Evolutionary conservation across 2,888 invertebrate species (phyloP).

Genomic region (Notocelia uddmanniana): DNA sequence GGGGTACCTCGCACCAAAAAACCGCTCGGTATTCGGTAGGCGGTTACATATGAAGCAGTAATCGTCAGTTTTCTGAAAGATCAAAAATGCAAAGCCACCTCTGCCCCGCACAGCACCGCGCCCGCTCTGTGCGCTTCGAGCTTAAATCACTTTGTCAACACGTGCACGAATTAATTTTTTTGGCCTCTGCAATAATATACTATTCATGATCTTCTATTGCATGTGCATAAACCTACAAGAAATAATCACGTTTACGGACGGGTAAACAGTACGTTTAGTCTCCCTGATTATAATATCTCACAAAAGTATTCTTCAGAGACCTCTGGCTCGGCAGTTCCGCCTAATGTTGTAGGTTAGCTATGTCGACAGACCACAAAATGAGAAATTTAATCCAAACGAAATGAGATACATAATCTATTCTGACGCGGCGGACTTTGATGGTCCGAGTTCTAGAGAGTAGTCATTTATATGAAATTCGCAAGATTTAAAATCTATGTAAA

Average conservation of each 20-base stretch:
- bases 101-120: too few species aligned
- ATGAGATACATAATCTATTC: slow-evolving; percentile 44
- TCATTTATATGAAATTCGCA: background rate
- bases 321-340: slow-evolving; percentile 7
- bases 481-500: slow-evolving; percentile 5
- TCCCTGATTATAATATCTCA: slow-evolving; percentile 21
- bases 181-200: background rate
- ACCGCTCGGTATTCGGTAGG: too few species aligned
- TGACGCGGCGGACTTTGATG: slow-evolving; percentile 26
- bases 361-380: slow-evolving; percentile 33
- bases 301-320: background rate
- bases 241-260: slow-evolving; percentile 14
- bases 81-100: too few species aligned
- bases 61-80: too few species aligned
- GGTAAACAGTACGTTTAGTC: background rate
- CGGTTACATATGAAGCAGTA: too few species aligned
- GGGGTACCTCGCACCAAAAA: too few species aligned
- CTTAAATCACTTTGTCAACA: too few species aligned
- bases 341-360: slow-evolving; percentile 33
- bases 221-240: background rate
- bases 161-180: too few species aligned
- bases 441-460: slow-evolving; percentile 12
- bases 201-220: background rate
- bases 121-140: too few species aligned
- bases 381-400: slow-evolving; percentile 39